Conservation (phyloP, 2,797 vertebrate genomes). For the Sarcoramphus papa region DNA sequence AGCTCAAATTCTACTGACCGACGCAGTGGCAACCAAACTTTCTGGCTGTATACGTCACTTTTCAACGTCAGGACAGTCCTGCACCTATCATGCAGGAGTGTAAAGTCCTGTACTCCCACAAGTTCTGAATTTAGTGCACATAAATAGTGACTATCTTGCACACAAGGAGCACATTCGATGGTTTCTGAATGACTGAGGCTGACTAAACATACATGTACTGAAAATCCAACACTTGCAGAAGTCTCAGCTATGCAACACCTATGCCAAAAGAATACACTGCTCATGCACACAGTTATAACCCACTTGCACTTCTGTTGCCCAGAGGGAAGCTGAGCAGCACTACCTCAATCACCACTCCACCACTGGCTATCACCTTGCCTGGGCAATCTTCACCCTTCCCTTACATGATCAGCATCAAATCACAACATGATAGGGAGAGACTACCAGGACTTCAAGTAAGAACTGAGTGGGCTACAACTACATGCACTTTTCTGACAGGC, state of each 20-base stretch:
- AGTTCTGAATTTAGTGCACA: not conserved
- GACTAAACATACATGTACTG: not conserved
- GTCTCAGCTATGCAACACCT: not conserved
- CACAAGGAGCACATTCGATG: not conserved
- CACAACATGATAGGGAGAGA: not conserved
- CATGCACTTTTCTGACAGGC: not conserved
- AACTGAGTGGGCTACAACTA: not conserved
- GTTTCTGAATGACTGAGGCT: not conserved
- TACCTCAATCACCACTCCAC: not conserved
- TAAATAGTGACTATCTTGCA: not conserved
- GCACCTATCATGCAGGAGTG: not conserved
- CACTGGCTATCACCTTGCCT: not conserved
- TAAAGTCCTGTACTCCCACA: not conserved
- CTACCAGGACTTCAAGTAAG: not conserved
- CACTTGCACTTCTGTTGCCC: not conserved
- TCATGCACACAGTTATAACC: not conserved
- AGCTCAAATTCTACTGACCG: not conserved
- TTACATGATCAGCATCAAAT: not conserved
- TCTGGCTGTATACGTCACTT: not conserved
- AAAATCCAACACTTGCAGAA: not conserved
- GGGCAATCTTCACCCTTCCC: not conserved
- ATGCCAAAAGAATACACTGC: not conserved
- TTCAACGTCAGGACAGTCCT: not conserved
- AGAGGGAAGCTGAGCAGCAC: not conserved
- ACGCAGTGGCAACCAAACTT: not conserved